Evolutionary conservation across 2,113 vertebrate species (phyloP).

Genomic region (Candoia aspera): DNA sequence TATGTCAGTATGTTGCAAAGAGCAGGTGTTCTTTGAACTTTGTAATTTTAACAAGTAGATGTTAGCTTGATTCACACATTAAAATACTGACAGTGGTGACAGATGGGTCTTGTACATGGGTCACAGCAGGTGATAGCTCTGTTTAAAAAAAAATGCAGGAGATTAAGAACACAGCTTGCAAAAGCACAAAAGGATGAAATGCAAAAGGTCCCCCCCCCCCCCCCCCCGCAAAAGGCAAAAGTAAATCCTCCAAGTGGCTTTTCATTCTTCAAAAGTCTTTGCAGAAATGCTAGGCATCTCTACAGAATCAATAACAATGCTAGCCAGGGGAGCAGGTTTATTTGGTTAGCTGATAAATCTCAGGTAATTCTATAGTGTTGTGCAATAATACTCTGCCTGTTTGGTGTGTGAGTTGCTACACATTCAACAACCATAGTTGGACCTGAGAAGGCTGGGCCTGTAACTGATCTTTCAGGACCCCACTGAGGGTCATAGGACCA

Average conservation of each 20-base stretch:
- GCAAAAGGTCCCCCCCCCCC: conserved; percentile 45
- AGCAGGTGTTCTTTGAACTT: neutral
- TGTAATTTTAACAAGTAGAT: neutral
- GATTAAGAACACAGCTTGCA: conserved; percentile 24
- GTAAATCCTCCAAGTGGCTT: neutral
- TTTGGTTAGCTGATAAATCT: conserved; percentile 48
- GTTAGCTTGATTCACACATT: rapidly evolving
- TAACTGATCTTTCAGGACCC: neutral
- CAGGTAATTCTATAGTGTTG: neutral
- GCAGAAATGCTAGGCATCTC: conserved; percentile 33
- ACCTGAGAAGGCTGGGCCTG: neutral
- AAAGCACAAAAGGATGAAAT: neutral
- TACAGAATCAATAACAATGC: conserved; percentile 38
- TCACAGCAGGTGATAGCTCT: neutral
- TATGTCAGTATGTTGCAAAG: neutral
- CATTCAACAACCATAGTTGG: neutral
- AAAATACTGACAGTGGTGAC: neutral
- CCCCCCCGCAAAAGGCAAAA: conserved; percentile 50
- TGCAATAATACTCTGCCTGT: conserved; percentile 17
- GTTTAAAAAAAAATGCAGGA: neutral
- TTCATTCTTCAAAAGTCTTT: neutral
- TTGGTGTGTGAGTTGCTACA: neutral
- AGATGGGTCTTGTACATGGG: neutral
- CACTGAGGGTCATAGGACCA: neutral
- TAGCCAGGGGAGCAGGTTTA: conserved; percentile 22